Base-by-base conservation (phyloP, 2,113 vertebrate genomes). In the Gallinago jamesoni region DNA sequence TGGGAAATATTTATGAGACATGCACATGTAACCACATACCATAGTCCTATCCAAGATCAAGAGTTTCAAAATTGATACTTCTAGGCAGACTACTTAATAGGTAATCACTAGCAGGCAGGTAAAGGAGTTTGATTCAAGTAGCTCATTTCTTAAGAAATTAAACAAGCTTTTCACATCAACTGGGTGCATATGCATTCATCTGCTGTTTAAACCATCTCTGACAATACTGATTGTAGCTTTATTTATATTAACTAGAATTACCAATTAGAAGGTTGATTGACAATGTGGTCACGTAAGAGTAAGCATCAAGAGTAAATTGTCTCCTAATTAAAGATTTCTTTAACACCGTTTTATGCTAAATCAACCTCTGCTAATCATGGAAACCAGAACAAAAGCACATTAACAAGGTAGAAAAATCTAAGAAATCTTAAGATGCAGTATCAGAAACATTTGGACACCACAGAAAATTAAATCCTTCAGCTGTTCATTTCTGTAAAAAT, bases 1-100 rank as follows among this genome's bases (percentile, higher is more conserved):
- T 89, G 90, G 96, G 93, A 97, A 97, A 94, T 94, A 93, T 87
- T 97, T 96, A 95, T 88, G 91, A 97, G 85, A 87, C 60, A 97
- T 90, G 94, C 79, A 94, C 57, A 97, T 78, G 93, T 93, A 96
- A 84, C 60, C 39, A 88, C 74, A 94, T 72, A 90, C 79, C 72
- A 81, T 21, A 80, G 92, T 60, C 90, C 76, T 75, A 91, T 60
- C 75, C 84, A 87, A 96, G 94, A 90, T 59, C 27, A 76, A 95
- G 91, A 92, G n/a, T 89, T 96, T 87, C 67, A 94, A 87, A 97
- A 96, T 16, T 87, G 70, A 87, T 63, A 78, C 41, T 89, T 96
- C 74, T 83, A 84, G 17, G 55, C 67, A 94, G 76, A 79, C 85
- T 90, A 89, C 76, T 96, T 94, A 87, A 72, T n/a, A 95, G 53